phyloP scores from a whole-genome alignment of 2,113 vertebrate species.

The Scytalopus superciliaris region DNA sequence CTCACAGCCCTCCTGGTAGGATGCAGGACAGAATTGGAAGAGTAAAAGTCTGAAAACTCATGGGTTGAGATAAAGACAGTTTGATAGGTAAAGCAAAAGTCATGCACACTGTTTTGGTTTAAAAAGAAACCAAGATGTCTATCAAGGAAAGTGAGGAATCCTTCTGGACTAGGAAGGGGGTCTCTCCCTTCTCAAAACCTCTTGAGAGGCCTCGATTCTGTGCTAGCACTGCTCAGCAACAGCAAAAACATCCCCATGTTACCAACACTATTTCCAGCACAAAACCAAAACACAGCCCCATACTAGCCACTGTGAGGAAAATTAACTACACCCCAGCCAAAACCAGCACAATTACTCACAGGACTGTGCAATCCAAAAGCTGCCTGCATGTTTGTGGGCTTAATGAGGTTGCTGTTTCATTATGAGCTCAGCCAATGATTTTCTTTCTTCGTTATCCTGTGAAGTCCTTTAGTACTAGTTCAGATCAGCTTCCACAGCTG shows the following conservation, averaged over 20 bases:
- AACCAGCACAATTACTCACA: neutral
- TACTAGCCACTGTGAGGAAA: neutral
- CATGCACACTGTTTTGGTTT: neutral
- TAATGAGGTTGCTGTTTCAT: neutral
- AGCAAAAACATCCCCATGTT: rapidly evolving
- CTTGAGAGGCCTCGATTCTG: neutral
- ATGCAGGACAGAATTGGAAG: neutral
- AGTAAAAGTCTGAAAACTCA: neutral
- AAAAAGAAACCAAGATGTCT: too few species aligned
- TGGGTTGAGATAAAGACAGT: neutral
- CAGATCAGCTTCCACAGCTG: neutral
- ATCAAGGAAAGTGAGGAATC: too few species aligned
- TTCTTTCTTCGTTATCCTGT: neutral
- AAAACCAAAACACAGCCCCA: neutral
- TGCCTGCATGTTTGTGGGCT: neutral
- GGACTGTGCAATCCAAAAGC: neutral
- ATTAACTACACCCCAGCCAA: neutral
- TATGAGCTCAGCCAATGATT: neutral
- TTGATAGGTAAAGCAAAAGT: neutral
- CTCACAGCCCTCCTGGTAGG: rapidly evolving
- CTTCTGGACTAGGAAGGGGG: too few species aligned
- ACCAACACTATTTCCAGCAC: neutral
- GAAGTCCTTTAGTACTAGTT: neutral
- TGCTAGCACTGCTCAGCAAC: neutral
- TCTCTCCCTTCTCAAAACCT: too few species aligned